Conservation (phyloP, 2,797 vertebrate species). For the Anas flavirostris region DNA sequence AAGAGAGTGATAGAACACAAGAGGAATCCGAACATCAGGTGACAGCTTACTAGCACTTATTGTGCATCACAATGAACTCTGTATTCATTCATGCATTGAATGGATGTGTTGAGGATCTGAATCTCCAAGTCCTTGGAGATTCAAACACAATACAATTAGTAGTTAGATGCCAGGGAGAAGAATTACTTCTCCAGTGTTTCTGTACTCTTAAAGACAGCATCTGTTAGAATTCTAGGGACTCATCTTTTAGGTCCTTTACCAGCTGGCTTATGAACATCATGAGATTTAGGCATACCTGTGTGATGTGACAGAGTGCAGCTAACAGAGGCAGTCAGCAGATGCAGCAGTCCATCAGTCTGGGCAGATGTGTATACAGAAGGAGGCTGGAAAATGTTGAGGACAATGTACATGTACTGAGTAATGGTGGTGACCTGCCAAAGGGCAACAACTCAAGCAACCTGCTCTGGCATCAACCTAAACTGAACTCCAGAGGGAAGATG, state of each 20-base stretch:
- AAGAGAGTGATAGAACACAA: neutral
- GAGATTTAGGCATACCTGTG: neutral
- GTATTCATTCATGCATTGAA: neutral
- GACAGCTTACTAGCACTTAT: neutral
- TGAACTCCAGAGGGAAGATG: neutral
- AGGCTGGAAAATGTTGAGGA: neutral
- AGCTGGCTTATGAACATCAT: neutral
- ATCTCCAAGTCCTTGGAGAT: neutral
- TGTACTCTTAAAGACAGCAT: neutral
- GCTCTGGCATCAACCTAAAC: neutral
- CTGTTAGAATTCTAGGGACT: neutral
- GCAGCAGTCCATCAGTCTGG: neutral
- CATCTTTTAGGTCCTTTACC: neutral
- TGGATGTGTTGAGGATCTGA: neutral
- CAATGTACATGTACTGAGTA: neutral
- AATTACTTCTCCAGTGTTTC: neutral
- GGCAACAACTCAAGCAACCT: neutral
- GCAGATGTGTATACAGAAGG: neutral
- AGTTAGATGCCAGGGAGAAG: neutral
- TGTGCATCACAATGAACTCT: neutral
- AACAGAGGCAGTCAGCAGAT: neutral
- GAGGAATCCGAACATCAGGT: neutral
- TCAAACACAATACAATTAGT: neutral
- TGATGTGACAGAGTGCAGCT: neutral
- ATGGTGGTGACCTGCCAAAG: neutral